These are phyloP conservation scores for Xanthorhoe spadicearia DNA, from an alignment of 2,888 invertebrate species.

Conservation along the genomic window DNA sequence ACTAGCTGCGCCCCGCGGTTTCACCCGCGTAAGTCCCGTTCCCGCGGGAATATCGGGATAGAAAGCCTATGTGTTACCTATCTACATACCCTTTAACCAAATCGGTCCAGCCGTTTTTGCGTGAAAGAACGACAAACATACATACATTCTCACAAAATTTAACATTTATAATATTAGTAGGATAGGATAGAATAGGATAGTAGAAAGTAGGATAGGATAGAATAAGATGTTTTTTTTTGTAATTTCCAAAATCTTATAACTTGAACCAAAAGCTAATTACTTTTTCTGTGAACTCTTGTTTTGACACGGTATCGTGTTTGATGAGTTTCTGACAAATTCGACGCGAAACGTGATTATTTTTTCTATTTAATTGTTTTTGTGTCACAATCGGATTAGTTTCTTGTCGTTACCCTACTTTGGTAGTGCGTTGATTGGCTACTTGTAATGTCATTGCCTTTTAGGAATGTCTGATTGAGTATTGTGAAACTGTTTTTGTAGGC, in stretches of 20 bases:
- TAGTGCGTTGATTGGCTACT: not conserved
- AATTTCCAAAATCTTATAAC: conserved; percentile 24
- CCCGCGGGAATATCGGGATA: too few relatives aligned
- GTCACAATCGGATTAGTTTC: conserved; percentile 37
- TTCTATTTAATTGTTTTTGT: conserved; percentile 40
- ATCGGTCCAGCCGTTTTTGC: too few relatives aligned
- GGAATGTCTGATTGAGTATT: not conserved
- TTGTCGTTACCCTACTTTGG: conserved; percentile 18
- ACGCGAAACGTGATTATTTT: conserved; percentile 47
- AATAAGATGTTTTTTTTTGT: too few relatives aligned
- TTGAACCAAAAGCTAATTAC: conserved; percentile 44
- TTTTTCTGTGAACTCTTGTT: conserved; percentile 53
- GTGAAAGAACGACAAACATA: too few relatives aligned
- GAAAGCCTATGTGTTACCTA: too few relatives aligned
- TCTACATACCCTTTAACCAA: too few relatives aligned
- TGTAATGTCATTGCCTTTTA: not conserved
- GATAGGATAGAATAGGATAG: too few relatives aligned
- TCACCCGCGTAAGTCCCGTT: too few relatives aligned
- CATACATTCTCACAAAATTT: too few relatives aligned
- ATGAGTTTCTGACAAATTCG: conserved; percentile 51
- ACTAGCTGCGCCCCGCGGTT: too few relatives aligned
- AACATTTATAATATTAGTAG: too few relatives aligned
- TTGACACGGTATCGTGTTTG: conserved; percentile 57
- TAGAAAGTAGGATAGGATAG: too few relatives aligned
- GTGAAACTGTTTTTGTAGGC: not conserved